Evolutionary conservation across 2,888 invertebrate genomes (phyloP).

Genomic region (Schizaphis graminum): DNA sequence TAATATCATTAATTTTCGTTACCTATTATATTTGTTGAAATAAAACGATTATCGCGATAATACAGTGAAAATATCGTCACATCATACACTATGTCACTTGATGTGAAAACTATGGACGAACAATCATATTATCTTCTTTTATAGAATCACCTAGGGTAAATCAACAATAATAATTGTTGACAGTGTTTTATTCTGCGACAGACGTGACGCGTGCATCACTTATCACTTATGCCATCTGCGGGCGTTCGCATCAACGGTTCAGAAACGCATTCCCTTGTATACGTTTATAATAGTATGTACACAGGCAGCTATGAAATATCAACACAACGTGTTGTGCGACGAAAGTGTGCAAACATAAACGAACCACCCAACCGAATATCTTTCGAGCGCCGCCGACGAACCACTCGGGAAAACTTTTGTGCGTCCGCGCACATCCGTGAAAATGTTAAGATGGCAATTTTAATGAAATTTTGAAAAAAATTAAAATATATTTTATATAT

Average conservation of each 20-base stretch:
- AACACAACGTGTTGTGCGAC: neutral
- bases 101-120: neutral
- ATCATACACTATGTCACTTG: too few relatives aligned
- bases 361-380: constrained; percentile 18
- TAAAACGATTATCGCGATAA: neutral
- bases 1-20: neutral
- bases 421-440: neutral
- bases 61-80: too few relatives aligned
- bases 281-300: neutral
- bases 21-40: neutral
- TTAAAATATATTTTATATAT: neutral
- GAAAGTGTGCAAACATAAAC: constrained; percentile 29
- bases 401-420: neutral
- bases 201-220: neutral
- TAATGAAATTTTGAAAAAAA: neutral
- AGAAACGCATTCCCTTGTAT: neutral
- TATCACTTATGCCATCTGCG: constrained; percentile 32
- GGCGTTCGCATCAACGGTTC: constrained; percentile 31
- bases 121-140: neutral
- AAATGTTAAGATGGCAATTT: neutral
- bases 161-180: neutral
- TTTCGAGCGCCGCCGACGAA: neutral
- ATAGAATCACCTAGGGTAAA: neutral
- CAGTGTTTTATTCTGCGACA: constrained; percentile 14
- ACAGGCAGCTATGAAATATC: neutral